Percentiles rank a stretch among this genome's conserved stretches.
Evolutionary conservation across 1,140 invertebrate genomes (phyloP).

Genomic region (Pachyrhynchus sulphureomaculatus): DNA sequence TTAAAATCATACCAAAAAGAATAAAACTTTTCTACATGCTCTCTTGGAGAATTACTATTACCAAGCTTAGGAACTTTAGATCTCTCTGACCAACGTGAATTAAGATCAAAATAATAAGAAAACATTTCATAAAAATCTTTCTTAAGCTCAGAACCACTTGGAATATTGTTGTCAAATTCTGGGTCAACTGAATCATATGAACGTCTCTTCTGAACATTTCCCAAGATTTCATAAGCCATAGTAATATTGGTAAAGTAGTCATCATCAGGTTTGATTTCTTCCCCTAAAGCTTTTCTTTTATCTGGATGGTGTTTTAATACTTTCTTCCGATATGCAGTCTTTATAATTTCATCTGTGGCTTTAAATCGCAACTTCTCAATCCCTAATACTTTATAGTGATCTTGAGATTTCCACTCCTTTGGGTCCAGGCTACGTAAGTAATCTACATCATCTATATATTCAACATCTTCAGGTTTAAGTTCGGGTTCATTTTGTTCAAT

Average conservation of each 20-base stretch:
- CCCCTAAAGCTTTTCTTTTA: constrained; percentile 87
- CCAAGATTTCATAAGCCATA: constrained; percentile 92
- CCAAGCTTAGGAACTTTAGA: constrained; percentile 85
- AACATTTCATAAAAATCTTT: constrained; percentile 83
- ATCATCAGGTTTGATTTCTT: constrained; percentile 80
- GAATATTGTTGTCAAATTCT: constrained; percentile 87
- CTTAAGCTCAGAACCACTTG: constrained; percentile 73
- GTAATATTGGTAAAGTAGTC: constrained; percentile 99
- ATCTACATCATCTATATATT: constrained; percentile 78
- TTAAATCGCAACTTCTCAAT: constrained; percentile 71
- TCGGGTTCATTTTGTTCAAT: constrained; percentile 48
- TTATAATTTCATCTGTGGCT: constrained; percentile 90
- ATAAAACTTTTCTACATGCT: constrained; percentile 83
- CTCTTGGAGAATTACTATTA: constrained; percentile 65
- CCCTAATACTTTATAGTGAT: constrained; percentile 94
- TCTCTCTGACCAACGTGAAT: constrained; percentile 90
- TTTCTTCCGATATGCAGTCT: constrained; percentile 87
- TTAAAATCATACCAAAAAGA: constrained; percentile 97
- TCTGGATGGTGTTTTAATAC: constrained; percentile 97
- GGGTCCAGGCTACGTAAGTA: constrained; percentile 89
- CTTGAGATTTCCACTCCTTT: constrained; percentile 97
- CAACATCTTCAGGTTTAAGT: constrained; percentile 60
- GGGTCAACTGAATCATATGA: constrained; percentile 97
- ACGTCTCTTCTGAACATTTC: constrained; percentile 76
- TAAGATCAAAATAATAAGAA: constrained; percentile 79